Percentiles rank a stretch among this genome's conserved stretches.
phyloP scores from a whole-genome alignment of 1,140 invertebrate species.

The Oncopodura yosiiana region DNA sequence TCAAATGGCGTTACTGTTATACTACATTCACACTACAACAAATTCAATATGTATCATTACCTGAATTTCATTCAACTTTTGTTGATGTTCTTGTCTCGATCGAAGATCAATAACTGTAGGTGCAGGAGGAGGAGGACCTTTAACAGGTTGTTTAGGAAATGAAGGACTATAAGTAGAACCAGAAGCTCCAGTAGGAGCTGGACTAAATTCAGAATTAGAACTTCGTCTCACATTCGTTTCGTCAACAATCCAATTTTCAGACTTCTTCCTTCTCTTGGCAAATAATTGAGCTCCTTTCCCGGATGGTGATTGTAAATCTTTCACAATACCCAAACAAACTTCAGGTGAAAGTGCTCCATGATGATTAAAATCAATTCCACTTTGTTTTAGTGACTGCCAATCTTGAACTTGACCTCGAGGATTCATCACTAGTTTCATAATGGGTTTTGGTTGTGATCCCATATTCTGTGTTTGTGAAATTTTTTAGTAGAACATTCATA shows the following conservation, averaged over 20 bases:
- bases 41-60: too few relatives aligned
- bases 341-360: slow-evolving; percentile 52
- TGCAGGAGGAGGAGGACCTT: slow-evolving; percentile 25
- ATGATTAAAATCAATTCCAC: slow-evolving; percentile 50
- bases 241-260: slow-evolving; percentile 78
- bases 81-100: slow-evolving; percentile 43
- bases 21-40: too few relatives aligned
- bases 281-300: slow-evolving; percentile 77
- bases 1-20: too few relatives aligned
- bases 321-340: slow-evolving; percentile 61
- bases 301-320: slow-evolving; percentile 62
- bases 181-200: slow-evolving; percentile 36
- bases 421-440: slow-evolving; percentile 67
- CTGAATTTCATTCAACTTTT: slow-evolving; percentile 48
- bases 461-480: slow-evolving; percentile 4
- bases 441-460: slow-evolving; percentile 49
- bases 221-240: slow-evolving; percentile 48
- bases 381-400: slow-evolving; percentile 47
- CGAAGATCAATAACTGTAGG: slow-evolving; percentile 41
- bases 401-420: slow-evolving; percentile 64
- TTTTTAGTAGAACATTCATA: neutral
- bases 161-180: slow-evolving; percentile 14
- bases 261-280: slow-evolving; percentile 71
- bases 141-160: slow-evolving; percentile 36
- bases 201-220: slow-evolving; percentile 40